Evolutionary conservation across 2,797 vertebrate species (phyloP).

Genomic region (Sebastes itinus): DNA sequence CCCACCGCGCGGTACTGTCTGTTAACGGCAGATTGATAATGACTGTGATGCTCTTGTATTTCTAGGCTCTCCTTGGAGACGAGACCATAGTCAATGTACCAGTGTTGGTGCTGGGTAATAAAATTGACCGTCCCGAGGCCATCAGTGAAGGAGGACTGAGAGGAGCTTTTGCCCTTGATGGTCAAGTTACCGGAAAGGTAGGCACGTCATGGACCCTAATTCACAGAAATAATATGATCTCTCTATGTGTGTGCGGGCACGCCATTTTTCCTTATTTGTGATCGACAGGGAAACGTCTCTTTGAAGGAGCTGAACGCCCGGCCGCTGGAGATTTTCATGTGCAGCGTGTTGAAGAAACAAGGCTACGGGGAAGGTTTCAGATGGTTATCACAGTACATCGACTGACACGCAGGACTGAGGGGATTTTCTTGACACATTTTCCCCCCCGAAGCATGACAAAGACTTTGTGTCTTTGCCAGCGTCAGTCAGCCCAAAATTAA

Average conservation of each 20-base stretch:
- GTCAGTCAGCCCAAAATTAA: conserved; percentile 20
- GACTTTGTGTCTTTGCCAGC: conserved; percentile 5
- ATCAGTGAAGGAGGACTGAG: conserved; percentile 93
- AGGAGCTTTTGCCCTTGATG: conserved; percentile 90
- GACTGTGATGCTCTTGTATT: not conserved
- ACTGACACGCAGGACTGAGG: conserved; percentile 71
- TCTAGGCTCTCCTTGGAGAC: conserved; percentile 93
- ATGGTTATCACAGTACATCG: conserved; percentile 97
- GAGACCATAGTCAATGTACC: conserved; percentile 94
- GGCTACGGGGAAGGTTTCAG: conserved; percentile 98
- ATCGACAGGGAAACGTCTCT: conserved; percentile 87
- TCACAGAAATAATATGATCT: not conserved
- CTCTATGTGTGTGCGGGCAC: not conserved
- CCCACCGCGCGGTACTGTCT: not conserved
- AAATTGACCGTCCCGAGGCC: conserved; percentile 96
- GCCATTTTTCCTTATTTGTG: conserved; percentile 12
- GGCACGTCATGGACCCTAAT: not conserved
- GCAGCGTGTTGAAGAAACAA: conserved; percentile 95
- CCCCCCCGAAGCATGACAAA: conserved; percentile 17
- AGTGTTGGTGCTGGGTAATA: conserved; percentile 95
- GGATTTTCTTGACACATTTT: conserved; percentile 23
- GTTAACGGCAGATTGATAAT: not conserved
- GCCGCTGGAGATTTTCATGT: conserved; percentile 97
- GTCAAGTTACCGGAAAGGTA: conserved; percentile 97
- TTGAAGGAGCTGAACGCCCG: conserved; percentile 89